Evolutionary conservation across 2,888 invertebrate genomes (phyloP).

Genomic region (Meta bourneti): DNA sequence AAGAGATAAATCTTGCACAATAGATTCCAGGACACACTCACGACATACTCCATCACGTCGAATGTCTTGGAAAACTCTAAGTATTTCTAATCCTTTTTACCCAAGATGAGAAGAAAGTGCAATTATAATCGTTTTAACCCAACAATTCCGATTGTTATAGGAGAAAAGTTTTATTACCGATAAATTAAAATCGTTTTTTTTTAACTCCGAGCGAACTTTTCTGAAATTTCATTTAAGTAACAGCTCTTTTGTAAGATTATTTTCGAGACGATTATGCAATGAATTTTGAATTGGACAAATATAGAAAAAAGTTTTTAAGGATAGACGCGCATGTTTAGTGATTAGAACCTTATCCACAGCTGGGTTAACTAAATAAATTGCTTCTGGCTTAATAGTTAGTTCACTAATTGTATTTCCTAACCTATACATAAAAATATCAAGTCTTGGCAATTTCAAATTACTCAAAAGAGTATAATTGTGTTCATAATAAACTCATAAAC

Average conservation of each 20-base stretch:
- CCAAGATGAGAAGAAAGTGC: conserved; percentile 2
- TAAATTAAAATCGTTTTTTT: conserved; percentile 29
- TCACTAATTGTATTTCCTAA: too few species aligned
- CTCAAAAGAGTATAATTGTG: too few species aligned
- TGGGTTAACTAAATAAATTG: not conserved
- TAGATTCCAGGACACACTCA: not conserved
- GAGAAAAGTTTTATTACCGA: conserved; percentile 25
- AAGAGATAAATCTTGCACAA: not conserved
- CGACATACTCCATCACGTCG: not conserved
- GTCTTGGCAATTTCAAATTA: too few species aligned
- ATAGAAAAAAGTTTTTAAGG: not conserved
- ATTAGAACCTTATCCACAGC: not conserved
- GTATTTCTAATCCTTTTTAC: conserved; percentile 51
- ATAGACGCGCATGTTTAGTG: not conserved
- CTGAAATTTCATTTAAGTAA: not conserved
- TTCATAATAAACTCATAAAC: too few species aligned
- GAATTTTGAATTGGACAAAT: not conserved
- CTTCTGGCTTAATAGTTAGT: not conserved
- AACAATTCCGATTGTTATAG: conserved; percentile 20
- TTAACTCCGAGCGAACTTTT: not conserved
- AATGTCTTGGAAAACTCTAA: conserved; percentile 22
- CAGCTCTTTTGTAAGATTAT: not conserved
- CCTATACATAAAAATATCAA: too few species aligned
- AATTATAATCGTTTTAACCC: conserved; percentile 32
- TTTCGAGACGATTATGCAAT: not conserved